Evolutionary conservation across 1,140 invertebrate genomes (phyloP).

Genomic region (Aphelenchoides avenae): DNA sequence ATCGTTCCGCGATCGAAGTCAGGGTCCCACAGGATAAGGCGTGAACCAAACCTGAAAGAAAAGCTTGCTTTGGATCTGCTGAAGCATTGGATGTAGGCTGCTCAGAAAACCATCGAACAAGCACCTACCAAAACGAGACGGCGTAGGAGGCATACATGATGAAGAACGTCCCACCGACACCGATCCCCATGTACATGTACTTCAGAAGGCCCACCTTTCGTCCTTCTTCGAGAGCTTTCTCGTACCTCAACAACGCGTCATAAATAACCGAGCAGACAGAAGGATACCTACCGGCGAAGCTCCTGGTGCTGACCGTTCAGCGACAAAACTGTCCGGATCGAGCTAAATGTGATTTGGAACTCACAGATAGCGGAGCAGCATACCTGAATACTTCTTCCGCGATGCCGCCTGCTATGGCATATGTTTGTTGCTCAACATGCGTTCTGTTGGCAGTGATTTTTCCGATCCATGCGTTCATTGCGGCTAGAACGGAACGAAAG

Average conservation of each 20-base stretch:
- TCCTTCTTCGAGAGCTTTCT: constrained; percentile 54
- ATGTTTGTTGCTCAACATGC: constrained; percentile 72
- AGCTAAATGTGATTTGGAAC: constrained; percentile 70
- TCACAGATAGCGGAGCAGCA: no score
- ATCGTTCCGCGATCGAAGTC: constrained; percentile 53
- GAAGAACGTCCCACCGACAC: constrained; percentile 44
- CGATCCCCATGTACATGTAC: constrained; percentile 55
- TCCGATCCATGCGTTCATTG: constrained; percentile 55
- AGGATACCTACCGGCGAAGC: constrained; percentile 51
- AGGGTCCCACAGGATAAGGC: constrained; percentile 49
- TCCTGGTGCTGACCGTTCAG: constrained; percentile 75
- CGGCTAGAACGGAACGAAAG: no score
- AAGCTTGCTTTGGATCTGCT: no score
- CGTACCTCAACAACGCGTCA: constrained; percentile 48
- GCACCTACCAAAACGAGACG: constrained; percentile 56
- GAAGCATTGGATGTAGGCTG: no score
- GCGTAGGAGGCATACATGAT: constrained; percentile 55
- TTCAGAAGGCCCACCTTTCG: constrained; percentile 51
- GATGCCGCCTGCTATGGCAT: constrained; percentile 72
- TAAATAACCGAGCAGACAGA: constrained; percentile 7
- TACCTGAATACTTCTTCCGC: no score
- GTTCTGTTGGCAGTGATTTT: constrained; percentile 61
- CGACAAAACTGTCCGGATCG: constrained; percentile 74
- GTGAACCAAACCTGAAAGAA: constrained; percentile 49
- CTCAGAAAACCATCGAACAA: no score